Base-by-base conservation (phyloP, 2,797 vertebrate genomes). In the Halcyon smyrnensis region DNA sequence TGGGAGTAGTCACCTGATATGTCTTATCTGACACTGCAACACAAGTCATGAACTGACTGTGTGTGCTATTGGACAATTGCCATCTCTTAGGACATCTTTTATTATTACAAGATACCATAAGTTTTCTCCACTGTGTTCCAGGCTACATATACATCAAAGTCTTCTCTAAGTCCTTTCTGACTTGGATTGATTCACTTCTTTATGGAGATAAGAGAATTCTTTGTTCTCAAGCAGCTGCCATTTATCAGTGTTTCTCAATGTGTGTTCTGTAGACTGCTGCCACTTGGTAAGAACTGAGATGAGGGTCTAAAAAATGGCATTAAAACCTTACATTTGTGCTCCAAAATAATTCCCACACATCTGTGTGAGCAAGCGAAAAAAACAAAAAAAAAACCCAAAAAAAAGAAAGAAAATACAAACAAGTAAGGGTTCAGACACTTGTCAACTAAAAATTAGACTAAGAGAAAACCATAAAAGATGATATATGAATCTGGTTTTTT, bases 1-100 rank as follows among this genome's bases (percentile, higher is more conserved):
- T 74, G 78, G 25, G 45, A 94, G 20, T 16, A 87, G 37, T 68
- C 71, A 53, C 64, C 39, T 90, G 36, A 57, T 69, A n/a, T 83
- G 37, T 50, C 43, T 77, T 82, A 74, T 59, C 50, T 73, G 77
- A 82, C 10, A 36, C n/a, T n/a, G 23, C 18, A 71, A 56, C 46
- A 77, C 3, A n/a, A 90, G 54, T 78, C 43, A 63, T 8, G 8
- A 68, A 51, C 63, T 2, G 5, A 25, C 43, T 0, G 0, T 69
- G 32, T 21, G 77, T 81, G 19, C 37, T 86, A 5, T 51, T 65
- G 53, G 54, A 73, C 43, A 56, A 15, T 8, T 76, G 28, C 20
- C 39, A 23, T 27, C 51, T 89, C 65, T 78, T 53, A 62, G 39
- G 67, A 50, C 8, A 70, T 60, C 67, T 69, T 65, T 48, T 73